phyloP scores from a whole-genome alignment of 2,888 invertebrate species.

The Trachelus tabidus region DNA sequence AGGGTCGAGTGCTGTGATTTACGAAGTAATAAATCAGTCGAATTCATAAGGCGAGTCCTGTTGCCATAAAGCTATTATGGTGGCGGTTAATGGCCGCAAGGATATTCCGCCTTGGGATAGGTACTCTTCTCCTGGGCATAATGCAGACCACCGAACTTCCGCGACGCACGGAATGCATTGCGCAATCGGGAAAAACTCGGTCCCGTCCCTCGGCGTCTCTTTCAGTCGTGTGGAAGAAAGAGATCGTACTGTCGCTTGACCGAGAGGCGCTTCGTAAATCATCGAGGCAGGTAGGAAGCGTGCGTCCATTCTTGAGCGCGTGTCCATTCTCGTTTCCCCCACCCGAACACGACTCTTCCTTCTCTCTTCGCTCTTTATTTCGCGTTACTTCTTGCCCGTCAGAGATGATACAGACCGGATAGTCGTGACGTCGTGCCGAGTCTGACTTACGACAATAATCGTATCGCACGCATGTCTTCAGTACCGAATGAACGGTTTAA shows the following conservation, averaged over 20 bases:
- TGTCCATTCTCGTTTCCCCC: not conserved
- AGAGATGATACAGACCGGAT: not conserved
- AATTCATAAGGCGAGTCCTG: not conserved
- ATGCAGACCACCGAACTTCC: not conserved
- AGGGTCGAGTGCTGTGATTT: not conserved
- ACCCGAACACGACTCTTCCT: not conserved
- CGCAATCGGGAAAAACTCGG: not conserved
- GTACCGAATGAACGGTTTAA: not conserved
- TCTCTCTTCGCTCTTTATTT: conserved; percentile 3
- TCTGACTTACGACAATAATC: not conserved
- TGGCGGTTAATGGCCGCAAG: not conserved
- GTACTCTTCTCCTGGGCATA: not conserved
- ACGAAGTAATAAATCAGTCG: not conserved
- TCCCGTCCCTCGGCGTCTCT: not conserved
- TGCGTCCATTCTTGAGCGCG: not conserved
- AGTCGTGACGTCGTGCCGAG: not conserved
- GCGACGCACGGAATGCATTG: not conserved
- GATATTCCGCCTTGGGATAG: not conserved
- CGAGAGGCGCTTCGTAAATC: not conserved
- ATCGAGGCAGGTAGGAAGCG: not conserved
- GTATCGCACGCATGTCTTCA: not conserved
- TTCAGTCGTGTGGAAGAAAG: not conserved
- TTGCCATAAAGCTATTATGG: not conserved
- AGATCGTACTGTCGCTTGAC: not conserved
- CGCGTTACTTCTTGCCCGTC: conserved; percentile 22